A percentile compares a stretch with the other conserved stretches of the same genome.
Evolutionary conservation across 1,140 invertebrate genomes (phyloP).

Genomic region (Bradysia coprophila): DNA sequence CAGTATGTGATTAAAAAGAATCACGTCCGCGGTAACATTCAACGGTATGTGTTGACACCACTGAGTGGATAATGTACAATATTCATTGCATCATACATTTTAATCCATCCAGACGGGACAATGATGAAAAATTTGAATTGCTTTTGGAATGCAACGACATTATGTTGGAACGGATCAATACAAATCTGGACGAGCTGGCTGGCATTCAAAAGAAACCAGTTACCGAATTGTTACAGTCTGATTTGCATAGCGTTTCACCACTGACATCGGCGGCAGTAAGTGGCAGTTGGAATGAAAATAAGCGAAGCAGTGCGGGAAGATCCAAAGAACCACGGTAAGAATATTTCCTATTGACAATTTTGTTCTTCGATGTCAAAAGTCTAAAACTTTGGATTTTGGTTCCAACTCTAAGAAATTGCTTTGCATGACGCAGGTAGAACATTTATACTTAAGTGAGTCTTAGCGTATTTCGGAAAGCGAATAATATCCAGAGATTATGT

Average conservation of each 20-base stretch:
- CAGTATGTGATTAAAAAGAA: slow-evolving; percentile 35
- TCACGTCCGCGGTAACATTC: slow-evolving; percentile 37
- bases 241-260: slow-evolving; percentile 1
- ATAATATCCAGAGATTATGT: too few relatives aligned
- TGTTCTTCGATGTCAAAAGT: too few relatives aligned
- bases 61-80: slow-evolving; percentile 4
- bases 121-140: slow-evolving; percentile 56
- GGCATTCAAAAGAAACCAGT: slow-evolving; percentile 39
- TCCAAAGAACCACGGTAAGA: background rate
- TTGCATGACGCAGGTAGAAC: too few relatives aligned
- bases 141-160: slow-evolving; percentile 58
- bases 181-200: slow-evolving; percentile 47
- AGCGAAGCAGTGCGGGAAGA: too few relatives aligned
- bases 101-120: slow-evolving; percentile 21
- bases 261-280: slow-evolving; percentile 3
- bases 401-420: too few relatives aligned
- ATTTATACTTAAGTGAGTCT: too few relatives aligned
- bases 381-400: too few relatives aligned
- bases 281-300: slow-evolving; percentile 18
- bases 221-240: slow-evolving; percentile 26
- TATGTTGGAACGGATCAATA: slow-evolving; percentile 61
- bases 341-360: background rate
- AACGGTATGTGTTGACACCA: too few relatives aligned
- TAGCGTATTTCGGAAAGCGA: too few relatives aligned
- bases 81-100: background rate